These are phyloP conservation scores for Melanerpes aurifrons DNA, from an alignment of 2,113 vertebrate genomes.

Conservation along the genomic window DNA sequence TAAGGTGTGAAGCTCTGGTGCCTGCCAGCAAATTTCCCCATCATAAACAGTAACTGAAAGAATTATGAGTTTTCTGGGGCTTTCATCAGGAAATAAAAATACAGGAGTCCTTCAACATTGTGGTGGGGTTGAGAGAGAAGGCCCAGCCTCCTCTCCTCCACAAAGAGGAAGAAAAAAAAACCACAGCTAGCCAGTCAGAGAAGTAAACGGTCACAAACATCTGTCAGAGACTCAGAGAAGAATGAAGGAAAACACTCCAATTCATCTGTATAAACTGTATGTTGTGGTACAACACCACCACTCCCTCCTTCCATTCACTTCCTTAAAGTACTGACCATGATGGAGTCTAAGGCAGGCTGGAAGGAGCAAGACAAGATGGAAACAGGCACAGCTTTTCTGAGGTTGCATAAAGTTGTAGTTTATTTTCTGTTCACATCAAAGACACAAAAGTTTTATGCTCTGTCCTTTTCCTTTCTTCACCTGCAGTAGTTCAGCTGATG, in stretches of 20 bases:
- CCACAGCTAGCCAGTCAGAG: too few species aligned
- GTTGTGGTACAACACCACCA: neutral
- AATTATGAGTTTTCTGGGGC: slow-evolving; percentile 17
- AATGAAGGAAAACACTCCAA: slow-evolving; percentile 11
- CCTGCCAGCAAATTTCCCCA: slow-evolving; percentile 33
- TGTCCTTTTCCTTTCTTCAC: neutral
- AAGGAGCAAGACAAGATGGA: neutral
- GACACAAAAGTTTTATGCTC: neutral
- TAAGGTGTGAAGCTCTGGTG: slow-evolving; percentile 35
- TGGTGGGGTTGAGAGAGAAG: too few species aligned
- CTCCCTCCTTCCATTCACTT: neutral
- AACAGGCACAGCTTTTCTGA: neutral
- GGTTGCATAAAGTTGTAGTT: neutral
- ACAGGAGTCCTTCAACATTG: neutral
- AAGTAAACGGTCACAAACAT: neutral
- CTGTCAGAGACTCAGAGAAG: neutral
- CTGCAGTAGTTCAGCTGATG: neutral
- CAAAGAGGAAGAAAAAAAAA: too few species aligned
- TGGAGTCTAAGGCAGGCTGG: neutral
- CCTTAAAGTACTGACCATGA: neutral
- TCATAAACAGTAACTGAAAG: slow-evolving; percentile 32
- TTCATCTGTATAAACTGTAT: neutral
- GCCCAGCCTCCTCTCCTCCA: too few species aligned
- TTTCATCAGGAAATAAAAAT: slow-evolving; percentile 45
- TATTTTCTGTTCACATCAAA: neutral